phyloP scores from a whole-genome alignment of 2,113 vertebrate species.

The Ellobius talpinus region DNA sequence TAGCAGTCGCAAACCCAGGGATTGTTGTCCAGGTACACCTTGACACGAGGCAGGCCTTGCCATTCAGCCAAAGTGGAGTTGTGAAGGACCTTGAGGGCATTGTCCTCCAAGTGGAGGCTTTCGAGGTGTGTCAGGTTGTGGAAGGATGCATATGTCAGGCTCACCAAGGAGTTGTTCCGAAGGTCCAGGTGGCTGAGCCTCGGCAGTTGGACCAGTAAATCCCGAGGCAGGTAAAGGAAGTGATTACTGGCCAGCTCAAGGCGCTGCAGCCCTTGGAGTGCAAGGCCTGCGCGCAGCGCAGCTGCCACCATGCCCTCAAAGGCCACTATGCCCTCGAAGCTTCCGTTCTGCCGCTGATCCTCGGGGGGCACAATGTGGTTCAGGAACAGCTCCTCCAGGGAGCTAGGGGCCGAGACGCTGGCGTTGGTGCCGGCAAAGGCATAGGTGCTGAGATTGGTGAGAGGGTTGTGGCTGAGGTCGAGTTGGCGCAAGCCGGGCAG shows the following conservation, averaged over 20 bases:
- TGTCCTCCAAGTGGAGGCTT: constrained; percentile 93
- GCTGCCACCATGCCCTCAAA: constrained; percentile 79
- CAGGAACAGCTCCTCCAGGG: constrained; percentile 89
- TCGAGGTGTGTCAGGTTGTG: constrained; percentile 84
- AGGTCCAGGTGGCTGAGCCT: constrained; percentile 90
- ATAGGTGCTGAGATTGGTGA: constrained; percentile 85
- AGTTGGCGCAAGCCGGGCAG: constrained; percentile 91
- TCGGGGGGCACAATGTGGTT: constrained; percentile 84
- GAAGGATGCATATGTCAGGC: constrained; percentile 87
- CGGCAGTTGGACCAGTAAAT: constrained; percentile 84
- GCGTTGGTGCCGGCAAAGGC: constrained; percentile 84
- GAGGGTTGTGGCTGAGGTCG: constrained; percentile 93
- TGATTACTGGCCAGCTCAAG: constrained; percentile 92
- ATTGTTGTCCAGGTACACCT: constrained; percentile 88
- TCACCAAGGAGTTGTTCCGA: constrained; percentile 92
- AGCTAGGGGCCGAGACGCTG: constrained; percentile 79
- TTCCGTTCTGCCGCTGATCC: constrained; percentile 81
- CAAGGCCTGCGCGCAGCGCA: constrained; percentile 81
- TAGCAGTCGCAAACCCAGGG: constrained; percentile 94
- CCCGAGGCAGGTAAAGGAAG: constrained; percentile 88
- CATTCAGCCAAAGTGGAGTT: constrained; percentile 86
- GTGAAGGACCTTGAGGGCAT: constrained; percentile 88
- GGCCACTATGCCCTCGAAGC: constrained; percentile 75
- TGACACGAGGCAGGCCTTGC: constrained; percentile 83
- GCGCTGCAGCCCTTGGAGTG: constrained; percentile 85